phyloP scores from a whole-genome alignment of 2,113 vertebrate genomes.

The Otus sunia region DNA sequence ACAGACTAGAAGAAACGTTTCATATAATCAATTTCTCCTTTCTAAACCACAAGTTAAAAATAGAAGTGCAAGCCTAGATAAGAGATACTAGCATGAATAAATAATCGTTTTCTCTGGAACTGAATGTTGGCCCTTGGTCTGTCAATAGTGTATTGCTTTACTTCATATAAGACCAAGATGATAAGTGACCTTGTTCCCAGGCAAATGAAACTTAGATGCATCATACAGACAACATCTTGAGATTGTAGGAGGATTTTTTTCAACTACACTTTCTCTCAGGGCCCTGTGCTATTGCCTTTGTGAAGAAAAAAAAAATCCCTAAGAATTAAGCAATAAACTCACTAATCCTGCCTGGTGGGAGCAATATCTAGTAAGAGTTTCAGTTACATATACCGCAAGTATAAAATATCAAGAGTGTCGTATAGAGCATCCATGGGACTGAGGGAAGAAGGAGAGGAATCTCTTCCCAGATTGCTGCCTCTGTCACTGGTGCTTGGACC shows the following conservation, averaged over 20 bases:
- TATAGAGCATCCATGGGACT: neutral
- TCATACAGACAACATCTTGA: neutral
- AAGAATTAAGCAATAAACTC: neutral
- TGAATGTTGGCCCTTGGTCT: neutral
- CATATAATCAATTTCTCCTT: constrained; percentile 23
- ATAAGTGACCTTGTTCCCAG: constrained; percentile 41
- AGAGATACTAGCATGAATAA: constrained; percentile 8
- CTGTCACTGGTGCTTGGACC: neutral
- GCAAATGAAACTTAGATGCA: neutral
- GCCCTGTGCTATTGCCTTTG: neutral
- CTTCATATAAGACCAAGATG: neutral
- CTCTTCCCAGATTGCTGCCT: neutral
- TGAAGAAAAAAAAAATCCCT: neutral
- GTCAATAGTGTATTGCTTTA: neutral
- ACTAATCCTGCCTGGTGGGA: neutral
- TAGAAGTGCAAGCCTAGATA: constrained; percentile 27
- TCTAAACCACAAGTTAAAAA: constrained; percentile 29
- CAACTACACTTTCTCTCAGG: neutral
- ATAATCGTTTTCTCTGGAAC: constrained; percentile 30
- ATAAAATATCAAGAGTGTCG: neutral
- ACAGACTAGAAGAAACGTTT: neutral
- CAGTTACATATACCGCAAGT: neutral
- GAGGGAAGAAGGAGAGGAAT: neutral
- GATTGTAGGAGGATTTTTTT: neutral
- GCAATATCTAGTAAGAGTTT: neutral